These are phyloP conservation scores for Heteractis magnifica DNA, from an alignment of 92 coral and sea anemone species.

Conservation along the genomic window DNA sequence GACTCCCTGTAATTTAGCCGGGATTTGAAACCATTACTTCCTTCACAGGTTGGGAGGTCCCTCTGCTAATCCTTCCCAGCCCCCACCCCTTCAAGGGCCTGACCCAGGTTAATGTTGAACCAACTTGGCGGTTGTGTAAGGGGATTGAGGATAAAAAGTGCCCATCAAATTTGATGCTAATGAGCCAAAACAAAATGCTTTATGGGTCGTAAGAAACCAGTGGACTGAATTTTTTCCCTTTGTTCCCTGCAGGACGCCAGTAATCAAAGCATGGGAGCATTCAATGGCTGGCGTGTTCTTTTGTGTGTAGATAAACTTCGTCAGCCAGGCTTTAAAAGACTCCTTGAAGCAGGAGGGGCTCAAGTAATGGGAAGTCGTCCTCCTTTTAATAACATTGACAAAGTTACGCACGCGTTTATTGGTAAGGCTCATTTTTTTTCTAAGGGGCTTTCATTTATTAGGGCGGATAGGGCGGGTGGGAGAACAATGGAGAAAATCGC, in stretches of 20 bases:
- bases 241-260: neutral
- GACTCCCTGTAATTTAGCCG: too few relatives aligned
- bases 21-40: too few relatives aligned
- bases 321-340: constrained; percentile 77
- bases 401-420: constrained; percentile 82
- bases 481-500: too few relatives aligned
- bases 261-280: constrained; percentile 58
- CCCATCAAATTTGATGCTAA: too few relatives aligned
- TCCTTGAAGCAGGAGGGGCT: constrained; percentile 96
- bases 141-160: too few relatives aligned
- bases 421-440: constrained; percentile 48
- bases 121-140: too few relatives aligned
- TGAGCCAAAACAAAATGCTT: neutral
- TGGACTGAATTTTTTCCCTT: neutral
- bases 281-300: constrained; percentile 86
- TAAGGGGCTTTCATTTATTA: neutral
- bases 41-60: too few relatives aligned
- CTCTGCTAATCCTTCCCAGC: too few relatives aligned
- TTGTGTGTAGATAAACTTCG: constrained; percentile 83
- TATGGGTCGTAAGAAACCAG: too few relatives aligned
- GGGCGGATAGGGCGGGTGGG: too few relatives aligned
- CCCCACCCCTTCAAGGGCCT: too few relatives aligned
- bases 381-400: constrained; percentile 67
- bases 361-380: constrained; percentile 72
- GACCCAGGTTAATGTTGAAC: too few relatives aligned